Conservation (phyloP, 2,888 invertebrate genomes). For the Diploptera punctata region DNA sequence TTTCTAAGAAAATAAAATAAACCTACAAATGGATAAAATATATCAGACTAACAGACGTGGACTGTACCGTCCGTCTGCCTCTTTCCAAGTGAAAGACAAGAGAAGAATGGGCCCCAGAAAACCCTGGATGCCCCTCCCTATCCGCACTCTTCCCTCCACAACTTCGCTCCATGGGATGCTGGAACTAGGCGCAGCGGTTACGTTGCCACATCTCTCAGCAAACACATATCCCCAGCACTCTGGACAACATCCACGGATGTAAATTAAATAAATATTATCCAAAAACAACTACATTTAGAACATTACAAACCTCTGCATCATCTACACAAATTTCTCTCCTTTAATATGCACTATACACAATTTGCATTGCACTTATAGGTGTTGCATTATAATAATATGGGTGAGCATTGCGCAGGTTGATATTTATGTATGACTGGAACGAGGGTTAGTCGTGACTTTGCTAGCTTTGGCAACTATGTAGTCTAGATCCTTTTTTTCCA, state of each 20-base stretch:
- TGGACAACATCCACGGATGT: neutral
- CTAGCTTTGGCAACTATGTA: conserved; percentile 15
- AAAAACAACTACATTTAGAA: neutral
- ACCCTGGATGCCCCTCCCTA: conserved; percentile 10
- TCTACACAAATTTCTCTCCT: too few species aligned
- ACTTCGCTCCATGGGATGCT: neutral
- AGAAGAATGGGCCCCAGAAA: conserved; percentile 4
- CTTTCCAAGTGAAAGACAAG: neutral
- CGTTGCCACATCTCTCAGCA: conserved; percentile 10
- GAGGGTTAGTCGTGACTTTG: conserved; percentile 15
- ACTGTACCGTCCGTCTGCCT: neutral
- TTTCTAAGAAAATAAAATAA: too few species aligned
- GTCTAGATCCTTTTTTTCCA: neutral
- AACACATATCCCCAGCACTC: neutral
- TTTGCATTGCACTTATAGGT: neutral
- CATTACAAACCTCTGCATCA: neutral
- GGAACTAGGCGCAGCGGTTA: conserved; percentile 8
- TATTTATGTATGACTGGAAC: neutral
- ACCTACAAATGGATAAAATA: too few species aligned
- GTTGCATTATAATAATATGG: conserved; percentile 1
- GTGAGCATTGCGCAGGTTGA: conserved; percentile 10
- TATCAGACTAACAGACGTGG: too few species aligned
- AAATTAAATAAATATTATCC: neutral
- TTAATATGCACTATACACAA: neutral
- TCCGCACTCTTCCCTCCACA: neutral